Evolutionary conservation across 2,113 vertebrate genomes (phyloP), one percentile per base, ranked within the genome.

Genomic region (Thinocorus orbignyianus): DNA sequence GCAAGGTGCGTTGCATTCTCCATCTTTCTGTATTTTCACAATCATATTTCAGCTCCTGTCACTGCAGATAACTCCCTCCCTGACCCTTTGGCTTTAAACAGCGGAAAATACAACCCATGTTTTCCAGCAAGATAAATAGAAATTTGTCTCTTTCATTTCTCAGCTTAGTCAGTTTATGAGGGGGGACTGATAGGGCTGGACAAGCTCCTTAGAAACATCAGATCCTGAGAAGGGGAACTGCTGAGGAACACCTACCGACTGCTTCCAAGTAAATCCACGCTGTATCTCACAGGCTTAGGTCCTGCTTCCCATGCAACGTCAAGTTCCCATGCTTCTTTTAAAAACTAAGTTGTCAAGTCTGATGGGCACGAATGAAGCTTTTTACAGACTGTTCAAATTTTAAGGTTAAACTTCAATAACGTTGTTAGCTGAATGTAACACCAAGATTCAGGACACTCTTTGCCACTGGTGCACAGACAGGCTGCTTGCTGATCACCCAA

Each of bases 91-190:
- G 95, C 97, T 98, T 98, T 97, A 98, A 98, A 98, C 86, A 98
- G 97, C 97, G 97, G 95, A 98, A 97, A 95, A 96, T 80, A 97
- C 95, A 98, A 88, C 96, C 96, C 81, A 33, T 95, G 97, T 97
- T 98, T 98, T 98, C 97, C 97, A 98, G 97, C 57, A 94, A 98
- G 97, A 98, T 98, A 97, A 98, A 98, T 78, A 97, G 92, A 98
- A 96, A 96, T 94, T 97, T 76, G 79, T 95, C 95, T 96, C 93
- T 94, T 96, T 95, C 90, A 96, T 97, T 95, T 97, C 96, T 90
- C 97, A 95, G 96, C 97, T 97, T 46, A 91, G 90, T 73, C 96
- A 95, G 66, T 97, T 97, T 96, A 90, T 86, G 96, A 96, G 26
- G 14, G 42, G 44, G 74, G 79, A 48, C 80, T 73, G 77, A 82